Percentiles rank a stretch among this genome's conserved stretches.
Conservation (phyloP, 1,140 invertebrate species). For the Caenorhabditis briggsae region DNA sequence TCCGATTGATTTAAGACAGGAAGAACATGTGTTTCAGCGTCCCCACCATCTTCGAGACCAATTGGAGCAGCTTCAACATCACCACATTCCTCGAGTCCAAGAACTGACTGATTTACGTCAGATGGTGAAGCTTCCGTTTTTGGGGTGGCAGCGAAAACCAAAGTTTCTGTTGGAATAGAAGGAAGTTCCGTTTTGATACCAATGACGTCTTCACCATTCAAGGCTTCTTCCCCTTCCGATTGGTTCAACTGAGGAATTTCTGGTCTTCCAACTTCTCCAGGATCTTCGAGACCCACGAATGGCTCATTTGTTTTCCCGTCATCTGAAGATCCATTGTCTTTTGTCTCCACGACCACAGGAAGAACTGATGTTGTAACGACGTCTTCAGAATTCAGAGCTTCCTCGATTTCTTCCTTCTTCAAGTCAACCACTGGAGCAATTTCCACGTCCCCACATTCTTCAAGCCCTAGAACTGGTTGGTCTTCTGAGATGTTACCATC, state of each 20-base stretch:
- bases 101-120: too few species aligned
- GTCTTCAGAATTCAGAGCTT: not conserved
- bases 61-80: too few species aligned
- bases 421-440: not conserved
- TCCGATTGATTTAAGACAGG: not conserved
- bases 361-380: not conserved
- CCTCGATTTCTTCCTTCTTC: not conserved
- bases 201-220: not conserved
- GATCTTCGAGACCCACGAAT: not conserved
- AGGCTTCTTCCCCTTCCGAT: not conserved
- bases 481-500: too few species aligned
- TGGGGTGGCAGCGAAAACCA: too few species aligned
- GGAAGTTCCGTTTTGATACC: too few species aligned
- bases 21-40: not conserved
- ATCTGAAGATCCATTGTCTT: too few species aligned
- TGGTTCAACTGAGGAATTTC: not conserved
- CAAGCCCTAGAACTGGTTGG: too few species aligned
- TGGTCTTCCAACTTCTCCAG: not conserved
- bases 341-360: not conserved
- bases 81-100: too few species aligned
- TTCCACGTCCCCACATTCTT: not conserved
- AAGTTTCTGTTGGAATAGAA: too few species aligned
- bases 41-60: too few species aligned
- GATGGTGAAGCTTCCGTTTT: too few species aligned
- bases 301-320: not conserved